Evolutionary conservation across 2,888 invertebrate genomes (phyloP), one percentile per base, ranked within the genome.

Genomic region (Apodemia hepburni): DNA sequence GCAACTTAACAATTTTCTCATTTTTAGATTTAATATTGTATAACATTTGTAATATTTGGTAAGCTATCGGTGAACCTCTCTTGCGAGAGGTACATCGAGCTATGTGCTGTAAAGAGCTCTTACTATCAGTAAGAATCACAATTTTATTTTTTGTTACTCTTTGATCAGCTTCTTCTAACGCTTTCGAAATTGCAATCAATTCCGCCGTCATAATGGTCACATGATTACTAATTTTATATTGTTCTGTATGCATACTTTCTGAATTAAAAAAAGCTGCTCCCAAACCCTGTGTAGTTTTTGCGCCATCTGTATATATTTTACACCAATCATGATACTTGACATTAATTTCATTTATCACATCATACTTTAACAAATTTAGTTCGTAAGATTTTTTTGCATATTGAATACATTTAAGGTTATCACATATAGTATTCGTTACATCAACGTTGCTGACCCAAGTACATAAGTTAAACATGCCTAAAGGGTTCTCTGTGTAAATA

Each of bases 271-370:
- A 49, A 33, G 49, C 12, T 18, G 58, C 47, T 22, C 22, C 29
- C 6, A 61, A 33, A 12, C 17, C 35, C 3, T 22, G 17, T 22
- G 59, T 38, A 49, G 33, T 33, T 59, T 51, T 62, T 9, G 62
- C 59, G 22, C 59, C 62, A 49, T 62, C 59, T 15, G 62, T 62
- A 51, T 62, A 62, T 22, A 62, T 22, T 22, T 11, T 29, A 18
- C 51, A 59, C 45, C 51, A 62, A 38, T 35, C 62, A 4, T n/a
- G 5, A 17, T 62, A 62, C 6, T 51, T 59, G n/a, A 51, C 15
- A 35, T 62, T 18, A n/a, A 59, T 18, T 59, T 62, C 59, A 27
- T 27, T 35, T 4, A 59, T 6, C 35, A 59, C 51, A 29, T 38
- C 35, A n/a, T 27, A 15, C 42, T 45, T 60, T 42, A 45, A 42